Conservation (phyloP, 2,797 vertebrate species). For the Danio jaintianensis region DNA sequence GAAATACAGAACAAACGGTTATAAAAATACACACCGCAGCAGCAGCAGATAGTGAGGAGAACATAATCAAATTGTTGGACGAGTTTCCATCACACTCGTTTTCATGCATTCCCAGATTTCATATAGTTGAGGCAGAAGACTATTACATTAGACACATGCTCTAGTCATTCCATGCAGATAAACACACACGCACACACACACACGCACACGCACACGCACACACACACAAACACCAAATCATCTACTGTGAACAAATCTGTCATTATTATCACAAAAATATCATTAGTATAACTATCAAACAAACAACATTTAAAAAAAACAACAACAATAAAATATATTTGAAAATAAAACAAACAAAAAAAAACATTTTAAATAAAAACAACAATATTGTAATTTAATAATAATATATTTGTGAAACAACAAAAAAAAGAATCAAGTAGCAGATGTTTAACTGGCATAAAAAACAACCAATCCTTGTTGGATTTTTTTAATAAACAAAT, state of each 20-base stretch:
- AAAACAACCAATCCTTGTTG: neutral
- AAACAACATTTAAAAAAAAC: no score
- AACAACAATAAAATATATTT: no score
- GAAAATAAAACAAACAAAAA: no score
- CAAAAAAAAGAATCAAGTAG: neutral
- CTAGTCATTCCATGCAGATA: neutral
- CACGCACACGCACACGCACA: neutral
- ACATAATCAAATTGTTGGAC: slow-evolving; percentile 32
- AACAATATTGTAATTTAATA: no score
- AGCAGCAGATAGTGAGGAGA: neutral
- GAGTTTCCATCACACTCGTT: slow-evolving; percentile 53
- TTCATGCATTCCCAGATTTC: slow-evolving; percentile 54
- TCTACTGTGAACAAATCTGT: no score
- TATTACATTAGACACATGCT: slow-evolving; percentile 56
- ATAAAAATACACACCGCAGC: slow-evolving; percentile 36
- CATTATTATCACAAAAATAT: no score
- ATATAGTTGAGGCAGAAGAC: slow-evolving; percentile 35
- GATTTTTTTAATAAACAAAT: neutral
- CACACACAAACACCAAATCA: neutral
- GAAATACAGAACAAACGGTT: slow-evolving; percentile 60
- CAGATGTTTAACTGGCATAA: neutral
- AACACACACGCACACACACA: neutral
- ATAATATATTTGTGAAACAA: no score
- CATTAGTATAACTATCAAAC: no score
- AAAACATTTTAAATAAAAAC: no score